Evolutionary conservation across 37 sponge, comb jelly and placozoan genomes (phyloP), one percentile per base, ranked within the genome.

Genomic region (Ephydatia muelleri): DNA sequence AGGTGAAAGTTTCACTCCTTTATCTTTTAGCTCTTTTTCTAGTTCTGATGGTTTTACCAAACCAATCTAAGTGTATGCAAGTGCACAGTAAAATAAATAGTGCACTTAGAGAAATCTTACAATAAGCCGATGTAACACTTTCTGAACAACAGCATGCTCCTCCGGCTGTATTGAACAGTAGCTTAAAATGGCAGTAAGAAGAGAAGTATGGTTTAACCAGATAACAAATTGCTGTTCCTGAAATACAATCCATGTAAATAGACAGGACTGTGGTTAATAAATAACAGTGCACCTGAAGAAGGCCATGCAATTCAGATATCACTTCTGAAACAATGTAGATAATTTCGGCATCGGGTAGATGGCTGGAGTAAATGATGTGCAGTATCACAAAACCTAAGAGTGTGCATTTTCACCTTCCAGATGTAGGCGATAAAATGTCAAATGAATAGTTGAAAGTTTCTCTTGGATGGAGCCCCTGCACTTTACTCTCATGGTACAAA

Each of bases 291-390:
- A 68, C 23, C 38, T 67, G 5, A 67, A 69, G 81, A 78, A 90
- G 91, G 28, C 74, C 73, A 16, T 90, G 93, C 26, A 92, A 40
- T 67, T 92, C 90, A 32, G 72, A 48, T 28, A 95, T 74, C 16
- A 95, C 74, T 70, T 95, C 93, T 9, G 86, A 85, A 31, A 89
- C 93, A 23, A 92, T 84, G 68, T 74, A 84, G 39, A 95, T 86
- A 32, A 86, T 86, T 72, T 95, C 95, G 28, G 95, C 95, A 87
- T 89, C 90, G 6, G 95, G 90, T 9, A 95, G 25, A 35, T 89
- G 47, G 36, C 93, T 94, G 34, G 0, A 27, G 68, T 32, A 5
- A n/a, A n/a, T 38, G 77, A 79, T 26, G 6, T 49, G 11, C 29
- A 26, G 26, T 75, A 12, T 26, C 66, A 32, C 19, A 26, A 11